phyloP scores from a whole-genome alignment of 2,888 invertebrate species.

The Rhagophthalmus giganteus region DNA sequence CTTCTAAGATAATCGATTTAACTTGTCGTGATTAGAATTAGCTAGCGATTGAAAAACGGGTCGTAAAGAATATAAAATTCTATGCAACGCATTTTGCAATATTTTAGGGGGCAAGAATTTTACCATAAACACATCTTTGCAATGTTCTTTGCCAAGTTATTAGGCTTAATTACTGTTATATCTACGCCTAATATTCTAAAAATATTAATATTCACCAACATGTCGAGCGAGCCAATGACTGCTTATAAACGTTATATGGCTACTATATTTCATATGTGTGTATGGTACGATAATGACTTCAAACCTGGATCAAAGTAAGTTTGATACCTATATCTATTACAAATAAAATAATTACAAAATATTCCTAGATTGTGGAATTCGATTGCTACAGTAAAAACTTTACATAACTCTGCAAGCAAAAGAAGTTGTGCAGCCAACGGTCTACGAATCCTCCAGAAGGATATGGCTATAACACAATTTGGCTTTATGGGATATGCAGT shows the following conservation, averaged over 20 bases:
- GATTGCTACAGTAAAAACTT: constrained; percentile 65
- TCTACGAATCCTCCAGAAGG: constrained; percentile 74
- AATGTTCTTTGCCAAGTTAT: constrained; percentile 71
- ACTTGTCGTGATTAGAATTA: too few species aligned
- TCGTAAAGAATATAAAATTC: too few species aligned
- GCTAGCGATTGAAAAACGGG: too few species aligned
- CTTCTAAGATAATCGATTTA: too few species aligned
- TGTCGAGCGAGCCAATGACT: constrained; percentile 65
- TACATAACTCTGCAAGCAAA: constrained; percentile 67
- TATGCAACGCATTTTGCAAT: too few species aligned
- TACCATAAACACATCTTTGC: constrained; percentile 71
- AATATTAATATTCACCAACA: constrained; percentile 71
- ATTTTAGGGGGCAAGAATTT: constrained; percentile 71
- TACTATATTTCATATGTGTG: constrained; percentile 73
- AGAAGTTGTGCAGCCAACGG: constrained; percentile 55
- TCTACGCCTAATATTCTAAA: constrained; percentile 73
- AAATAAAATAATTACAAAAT: constrained; percentile 9
- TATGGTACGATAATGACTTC: constrained; percentile 78
- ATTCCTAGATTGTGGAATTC: constrained; percentile 68
- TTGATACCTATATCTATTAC: too few species aligned
- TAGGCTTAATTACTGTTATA: constrained; percentile 75
- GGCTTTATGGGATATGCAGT: constrained; percentile 81
- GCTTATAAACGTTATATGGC: constrained; percentile 79
- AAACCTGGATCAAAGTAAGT: constrained; percentile 64
- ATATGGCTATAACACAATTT: constrained; percentile 84